These are phyloP conservation scores for Zaprionus africanus DNA, from an alignment of 1,140 invertebrate genomes.

Conservation along the genomic window DNA sequence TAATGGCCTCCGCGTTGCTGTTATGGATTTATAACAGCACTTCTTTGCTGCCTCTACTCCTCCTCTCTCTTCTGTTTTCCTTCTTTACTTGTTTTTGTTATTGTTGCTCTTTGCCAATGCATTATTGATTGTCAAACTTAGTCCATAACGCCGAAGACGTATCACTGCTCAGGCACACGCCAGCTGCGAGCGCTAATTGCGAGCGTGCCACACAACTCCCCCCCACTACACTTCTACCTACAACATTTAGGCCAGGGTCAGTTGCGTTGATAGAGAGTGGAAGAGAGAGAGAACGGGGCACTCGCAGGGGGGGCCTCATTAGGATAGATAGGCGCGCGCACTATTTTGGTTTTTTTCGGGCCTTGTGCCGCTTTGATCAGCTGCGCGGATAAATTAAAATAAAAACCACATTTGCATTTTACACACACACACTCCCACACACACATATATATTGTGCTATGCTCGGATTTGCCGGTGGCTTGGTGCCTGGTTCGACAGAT, in stretches of 20 bases:
- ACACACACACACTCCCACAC: neutral
- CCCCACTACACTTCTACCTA: too few relatives aligned
- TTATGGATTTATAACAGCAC: constrained; percentile 73
- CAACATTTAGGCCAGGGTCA: neutral
- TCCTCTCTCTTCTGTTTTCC: neutral
- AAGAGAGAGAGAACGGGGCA: neutral
- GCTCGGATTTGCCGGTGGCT: constrained; percentile 21
- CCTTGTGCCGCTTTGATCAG: constrained; percentile 59
- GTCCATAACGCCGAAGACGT: constrained; percentile 1
- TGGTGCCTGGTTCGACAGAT: neutral
- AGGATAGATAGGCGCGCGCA: neutral
- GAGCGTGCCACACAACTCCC: neutral
- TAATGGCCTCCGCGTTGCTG: constrained; percentile 68
- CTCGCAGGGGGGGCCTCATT: neutral
- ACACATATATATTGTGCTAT: constrained; percentile 5
- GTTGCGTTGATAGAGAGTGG: neutral
- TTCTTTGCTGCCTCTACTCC: neutral
- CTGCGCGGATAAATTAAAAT: constrained; percentile 65
- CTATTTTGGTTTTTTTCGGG: constrained; percentile 31
- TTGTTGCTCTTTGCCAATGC: constrained; percentile 23
- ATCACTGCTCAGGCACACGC: neutral
- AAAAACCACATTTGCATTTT: constrained; percentile 74
- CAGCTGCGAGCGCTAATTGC: constrained; percentile 1
- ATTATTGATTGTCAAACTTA: constrained; percentile 53
- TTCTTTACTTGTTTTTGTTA: neutral